Evolutionary conservation across 2,113 vertebrate species (phyloP).

Genomic region (human (Homo sapiens)): GRCh38 chr6:6287001-6287500

Average conservation of each 20-base stretch:
- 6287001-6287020: constrained; percentile 41
- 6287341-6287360: background rate
- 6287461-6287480: background rate
- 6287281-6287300: background rate
- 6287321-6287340: background rate
- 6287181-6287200: background rate
- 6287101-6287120: background rate
- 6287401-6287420: background rate
- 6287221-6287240: background rate
- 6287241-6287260: background rate
- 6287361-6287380: constrained; percentile 22
- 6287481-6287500: background rate
- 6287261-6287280: background rate
- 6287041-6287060: background rate
- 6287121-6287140: background rate
- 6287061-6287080: background rate
- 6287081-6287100: background rate
- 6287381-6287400: background rate
- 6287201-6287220: constrained; percentile 29
- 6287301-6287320: accelerated
- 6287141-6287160: background rate
- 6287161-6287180: background rate
- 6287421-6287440: background rate
- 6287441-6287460: background rate
- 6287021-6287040: constrained; percentile 18